Conservation (phyloP, 2,113 vertebrate genomes). For the Rhineura floridana region DNA sequence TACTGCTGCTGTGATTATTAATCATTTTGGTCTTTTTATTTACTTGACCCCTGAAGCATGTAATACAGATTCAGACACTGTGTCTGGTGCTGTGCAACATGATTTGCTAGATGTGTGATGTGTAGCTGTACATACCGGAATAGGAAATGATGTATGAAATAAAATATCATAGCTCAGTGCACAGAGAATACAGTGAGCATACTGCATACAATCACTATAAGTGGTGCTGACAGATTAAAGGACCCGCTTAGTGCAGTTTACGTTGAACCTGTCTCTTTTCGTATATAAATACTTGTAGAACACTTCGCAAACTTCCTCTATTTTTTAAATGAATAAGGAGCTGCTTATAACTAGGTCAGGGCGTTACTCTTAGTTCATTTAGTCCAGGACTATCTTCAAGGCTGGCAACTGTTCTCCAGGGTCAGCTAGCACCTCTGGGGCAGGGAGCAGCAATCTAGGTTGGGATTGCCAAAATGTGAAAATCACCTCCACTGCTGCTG, state of each 20-base stretch:
- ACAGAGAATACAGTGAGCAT: slow-evolving; percentile 23
- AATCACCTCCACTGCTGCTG: neutral
- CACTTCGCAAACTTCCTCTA: neutral
- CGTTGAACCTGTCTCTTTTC: slow-evolving; percentile 12
- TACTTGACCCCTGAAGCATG: neutral
- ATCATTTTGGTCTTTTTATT: neutral
- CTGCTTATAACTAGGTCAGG: neutral
- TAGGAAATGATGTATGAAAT: slow-evolving; percentile 50
- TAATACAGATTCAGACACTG: slow-evolving; percentile 4
- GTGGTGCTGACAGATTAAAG: slow-evolving; percentile 27
- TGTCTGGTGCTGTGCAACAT: neutral
- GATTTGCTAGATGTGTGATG: slow-evolving; percentile 37
- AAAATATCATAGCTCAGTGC: slow-evolving; percentile 31
- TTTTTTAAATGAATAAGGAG: neutral
- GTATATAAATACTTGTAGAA: slow-evolving; percentile 31
- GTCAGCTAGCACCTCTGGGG: neutral
- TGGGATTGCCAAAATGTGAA: neutral
- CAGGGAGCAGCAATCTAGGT: neutral
- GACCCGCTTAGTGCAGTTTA: neutral
- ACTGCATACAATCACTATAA: neutral
- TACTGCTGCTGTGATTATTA: neutral
- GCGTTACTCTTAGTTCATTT: neutral
- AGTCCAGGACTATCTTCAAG: no score
- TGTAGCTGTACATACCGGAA: slow-evolving; percentile 34
- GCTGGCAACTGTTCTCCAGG: neutral